These are phyloP conservation scores for Incurvaria masculella DNA, from an alignment of 2,888 invertebrate genomes.

Conservation along the genomic window DNA sequence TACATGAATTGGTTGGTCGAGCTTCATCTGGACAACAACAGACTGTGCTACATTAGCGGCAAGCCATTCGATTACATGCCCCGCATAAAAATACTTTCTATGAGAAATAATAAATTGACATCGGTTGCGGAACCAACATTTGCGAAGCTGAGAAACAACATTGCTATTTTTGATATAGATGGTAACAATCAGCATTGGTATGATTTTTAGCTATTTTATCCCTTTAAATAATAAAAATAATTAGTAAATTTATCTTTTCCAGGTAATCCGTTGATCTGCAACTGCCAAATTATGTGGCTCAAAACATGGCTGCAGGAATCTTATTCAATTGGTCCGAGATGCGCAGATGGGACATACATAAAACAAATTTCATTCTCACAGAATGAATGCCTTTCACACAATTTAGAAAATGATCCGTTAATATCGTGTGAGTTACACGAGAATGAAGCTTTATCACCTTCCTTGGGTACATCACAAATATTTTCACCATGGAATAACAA, in stretches of 20 bases:
- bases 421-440: slow-evolving; percentile 65
- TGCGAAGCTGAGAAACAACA: slow-evolving; percentile 72
- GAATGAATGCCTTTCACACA: slow-evolving; percentile 59
- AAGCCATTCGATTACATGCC: slow-evolving; percentile 83
- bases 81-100: slow-evolving; percentile 72
- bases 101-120: slow-evolving; percentile 73
- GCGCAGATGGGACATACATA: slow-evolving; percentile 74
- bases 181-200: slow-evolving; percentile 60
- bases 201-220: too few species aligned
- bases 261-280: slow-evolving; percentile 83
- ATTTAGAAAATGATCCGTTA: slow-evolving; percentile 50
- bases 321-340: slow-evolving; percentile 70
- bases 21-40: slow-evolving; percentile 74
- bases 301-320: slow-evolving; percentile 79
- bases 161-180: slow-evolving; percentile 79
- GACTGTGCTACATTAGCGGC: slow-evolving; percentile 75
- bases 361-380: slow-evolving; percentile 68
- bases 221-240: neutral
- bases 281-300: slow-evolving; percentile 80
- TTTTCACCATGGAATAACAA: slow-evolving; percentile 57
- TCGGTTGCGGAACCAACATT: slow-evolving; percentile 72
- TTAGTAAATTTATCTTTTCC: slow-evolving; percentile 11
- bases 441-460: slow-evolving; percentile 58
- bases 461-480: slow-evolving; percentile 56
- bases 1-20: slow-evolving; percentile 86